Base-by-base conservation (phyloP, 2,797 vertebrate genomes). In the Eulemur mongoz region DNA sequence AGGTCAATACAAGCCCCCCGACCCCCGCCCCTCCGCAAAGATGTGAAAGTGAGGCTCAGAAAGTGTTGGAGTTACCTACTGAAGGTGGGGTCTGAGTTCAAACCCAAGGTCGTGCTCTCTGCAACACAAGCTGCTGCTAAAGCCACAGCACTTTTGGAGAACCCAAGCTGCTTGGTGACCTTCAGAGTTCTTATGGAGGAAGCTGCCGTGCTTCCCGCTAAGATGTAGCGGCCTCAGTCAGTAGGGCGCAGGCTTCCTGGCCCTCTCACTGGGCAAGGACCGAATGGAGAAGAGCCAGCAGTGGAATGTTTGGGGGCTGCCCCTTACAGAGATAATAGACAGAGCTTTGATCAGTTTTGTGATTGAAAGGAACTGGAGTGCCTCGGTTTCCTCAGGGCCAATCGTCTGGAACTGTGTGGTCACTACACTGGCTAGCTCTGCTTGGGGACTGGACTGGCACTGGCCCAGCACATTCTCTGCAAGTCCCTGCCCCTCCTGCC, bases 341-440 rank as follows among this genome's bases (percentile, higher is more conserved):
- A 4, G 27, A 50, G 48, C 32, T 45, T 76, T 79, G 6, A 79
- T 54, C n/a, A 79, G 52, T 80, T 84, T 32, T 45, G 85, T 7
- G 50, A n/a, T 79, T 22, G 27, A 88, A 65, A 61, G 84, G 65
- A 27, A 32, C 4, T 0, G 12, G 14, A 45, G n/a, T 52, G 72
- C 75, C 48, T 96, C 72, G 0, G 35, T 92, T 94, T 96, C 65
- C 90, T 81, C 78, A n/a, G 27, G 13, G 32, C 63, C 30, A 57
- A 25, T 43, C 25, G 9, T 73, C 52, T 73, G 81, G 83, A 73
- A 75, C n/a, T 30, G 50, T 65, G 80, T 79, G 92, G 73, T 6
- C 18, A 23, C 48, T 82, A 91, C 38, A 48, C n/a, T 59, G 38
- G 69, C 48, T 52, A 30, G 52, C 20, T 91, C 86, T 84, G 67